Evolutionary conservation across 2,888 invertebrate genomes (phyloP).

Genomic region (Rotaria sp.): DNA sequence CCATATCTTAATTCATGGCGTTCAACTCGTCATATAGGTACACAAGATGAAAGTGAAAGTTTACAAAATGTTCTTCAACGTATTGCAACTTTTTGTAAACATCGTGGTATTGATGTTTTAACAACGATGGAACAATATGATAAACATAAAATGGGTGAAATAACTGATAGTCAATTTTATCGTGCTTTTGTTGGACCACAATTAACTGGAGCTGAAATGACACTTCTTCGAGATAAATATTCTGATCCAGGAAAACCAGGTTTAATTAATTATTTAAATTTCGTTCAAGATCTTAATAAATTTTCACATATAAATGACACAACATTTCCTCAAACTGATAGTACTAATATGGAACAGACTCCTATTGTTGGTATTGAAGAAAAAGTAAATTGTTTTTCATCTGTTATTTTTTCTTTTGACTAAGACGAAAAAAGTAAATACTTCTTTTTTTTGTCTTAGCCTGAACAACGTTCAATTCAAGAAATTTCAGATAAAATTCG

Average conservation of each 20-base stretch:
- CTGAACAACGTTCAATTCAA: constrained; percentile 49
- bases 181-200: constrained; percentile 53
- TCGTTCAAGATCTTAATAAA: constrained; percentile 51
- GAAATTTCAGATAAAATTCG: constrained; percentile 52
- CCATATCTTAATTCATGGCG: constrained; percentile 5
- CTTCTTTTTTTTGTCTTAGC: constrained; percentile 5
- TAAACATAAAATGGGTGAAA: constrained; percentile 51
- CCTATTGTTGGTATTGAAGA: constrained; percentile 8
- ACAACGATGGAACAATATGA: constrained; percentile 54
- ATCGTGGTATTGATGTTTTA: constrained; percentile 43
- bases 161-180: constrained; percentile 55
- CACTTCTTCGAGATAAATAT: constrained; percentile 51
- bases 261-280: constrained; percentile 53
- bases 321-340: background rate
- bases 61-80: background rate
- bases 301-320: constrained; percentile 42
- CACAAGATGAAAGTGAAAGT: constrained; percentile 19
- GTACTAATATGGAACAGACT: background rate
- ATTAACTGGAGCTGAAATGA: constrained; percentile 51
- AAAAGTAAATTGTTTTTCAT: background rate
- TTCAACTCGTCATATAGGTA: constrained; percentile 11
- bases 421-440: background rate
- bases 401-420: background rate
- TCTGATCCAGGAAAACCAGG: constrained; percentile 49
- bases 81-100: constrained; percentile 8